phyloP scores from a whole-genome alignment of 2,113 vertebrate genomes.

The Eubucco bourcierii region DNA sequence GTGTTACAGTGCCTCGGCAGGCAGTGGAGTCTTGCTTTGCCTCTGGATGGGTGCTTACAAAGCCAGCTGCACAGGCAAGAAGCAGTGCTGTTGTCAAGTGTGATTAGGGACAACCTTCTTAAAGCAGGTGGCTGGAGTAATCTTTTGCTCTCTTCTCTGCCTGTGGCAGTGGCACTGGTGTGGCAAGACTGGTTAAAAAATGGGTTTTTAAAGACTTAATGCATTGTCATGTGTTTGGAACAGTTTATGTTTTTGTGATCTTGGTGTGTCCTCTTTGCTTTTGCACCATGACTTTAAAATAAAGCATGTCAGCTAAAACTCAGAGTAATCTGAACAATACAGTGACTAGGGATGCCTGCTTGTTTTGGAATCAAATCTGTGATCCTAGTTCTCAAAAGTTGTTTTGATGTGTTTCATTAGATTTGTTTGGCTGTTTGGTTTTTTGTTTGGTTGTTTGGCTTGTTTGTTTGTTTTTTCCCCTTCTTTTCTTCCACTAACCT shows the following conservation, averaged over 20 bases:
- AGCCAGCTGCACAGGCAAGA: not conserved
- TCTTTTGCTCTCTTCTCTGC: not conserved
- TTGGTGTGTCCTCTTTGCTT: not conserved
- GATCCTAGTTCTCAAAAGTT: not conserved
- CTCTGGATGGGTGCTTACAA: not conserved
- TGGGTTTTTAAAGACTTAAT: not conserved
- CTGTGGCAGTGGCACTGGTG: not conserved
- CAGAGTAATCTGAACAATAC: not conserved
- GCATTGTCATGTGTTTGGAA: not conserved
- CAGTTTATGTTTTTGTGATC: not conserved
- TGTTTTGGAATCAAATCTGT: not conserved
- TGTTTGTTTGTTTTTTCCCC: no score
- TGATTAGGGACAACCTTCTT: not conserved
- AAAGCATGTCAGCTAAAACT: not conserved
- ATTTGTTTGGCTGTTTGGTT: not conserved
- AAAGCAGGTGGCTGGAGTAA: not conserved
- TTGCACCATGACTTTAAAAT: not conserved
- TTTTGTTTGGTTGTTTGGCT: no score
- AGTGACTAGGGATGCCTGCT: not conserved
- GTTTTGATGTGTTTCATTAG: not conserved
- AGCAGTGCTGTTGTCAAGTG: not conserved
- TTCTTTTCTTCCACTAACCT: not conserved
- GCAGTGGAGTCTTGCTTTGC: not conserved
- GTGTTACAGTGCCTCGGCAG: not conserved
- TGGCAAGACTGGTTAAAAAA: not conserved